Base-by-base conservation (phyloP, 2,888 invertebrate species). In the Drosophila incognita region DNA sequence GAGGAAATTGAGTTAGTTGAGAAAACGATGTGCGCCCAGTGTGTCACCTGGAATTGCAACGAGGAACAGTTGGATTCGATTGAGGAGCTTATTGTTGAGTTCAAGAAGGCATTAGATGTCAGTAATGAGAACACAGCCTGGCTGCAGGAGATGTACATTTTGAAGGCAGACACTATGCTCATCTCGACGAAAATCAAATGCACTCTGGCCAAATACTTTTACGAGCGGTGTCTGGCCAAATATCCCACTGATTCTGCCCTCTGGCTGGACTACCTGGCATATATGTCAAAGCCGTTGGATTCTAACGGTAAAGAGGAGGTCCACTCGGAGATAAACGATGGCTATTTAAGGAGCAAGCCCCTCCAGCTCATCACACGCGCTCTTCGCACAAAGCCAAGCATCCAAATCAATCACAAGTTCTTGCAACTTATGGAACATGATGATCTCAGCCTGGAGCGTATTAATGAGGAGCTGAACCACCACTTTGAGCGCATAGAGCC, bases 221-320 rank as follows among this genome's bases (percentile, higher is more conserved):
- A 67, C 13, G 84, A 85, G 35, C 69, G 68, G 4, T 57, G 46
- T 24, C n/a, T 87, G 5, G 35, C 70, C 21, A 79, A 81, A 51
- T 83, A 61, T 49, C 69, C 76, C 5, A 57, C 33, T 0, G 67
- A 64, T 0, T 67, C 65, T n/a, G 21, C 13, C 4, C 38, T 85
- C 10, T 85, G 84, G 84, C 7, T 81, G 4, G 69, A 75, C n/a
- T 84, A 82, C 46, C 60, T 87, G 2, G 11, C 36, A 0, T 76
- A 67, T 10, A 72, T 83, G 18, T 40, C 70, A 18, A 63, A 53
- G 21, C 35, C 42, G 2, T 2, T 31, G 1, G 48, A 31, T 1
- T 15, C 56, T 2, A 53, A 27, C 0, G n/a, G 13, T 15, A 29
- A 18, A 13, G 13, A 4, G 2, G 10, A 11, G 2, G 24, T 31